Percentiles rank a stretch among this genome's conserved stretches.
Conservation (phyloP, 2,113 vertebrate species). For the Vulpes vulpes region DNA sequence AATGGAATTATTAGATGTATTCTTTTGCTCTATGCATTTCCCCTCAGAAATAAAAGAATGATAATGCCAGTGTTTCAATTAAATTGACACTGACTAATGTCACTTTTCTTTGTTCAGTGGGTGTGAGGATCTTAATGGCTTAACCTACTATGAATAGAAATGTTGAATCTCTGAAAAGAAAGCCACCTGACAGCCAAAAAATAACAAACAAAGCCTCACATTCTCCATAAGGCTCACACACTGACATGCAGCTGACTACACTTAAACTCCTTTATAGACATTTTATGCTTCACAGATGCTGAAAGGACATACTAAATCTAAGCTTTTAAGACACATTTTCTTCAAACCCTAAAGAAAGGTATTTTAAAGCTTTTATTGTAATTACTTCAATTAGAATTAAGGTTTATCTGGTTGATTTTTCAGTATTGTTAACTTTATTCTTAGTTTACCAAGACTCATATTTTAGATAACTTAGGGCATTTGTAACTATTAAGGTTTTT, state of each 20-base stretch:
- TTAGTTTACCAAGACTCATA: background rate
- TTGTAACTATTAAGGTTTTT: background rate
- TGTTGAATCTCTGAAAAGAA: conserved; percentile 18
- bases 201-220: background rate
- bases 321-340: conserved; percentile 34
- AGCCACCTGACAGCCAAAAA: background rate
- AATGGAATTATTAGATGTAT: background rate
- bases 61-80: background rate
- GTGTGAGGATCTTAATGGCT: background rate
- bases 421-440: conserved; percentile 13
- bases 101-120: conserved; percentile 13
- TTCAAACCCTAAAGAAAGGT: background rate
- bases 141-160: conserved; percentile 16
- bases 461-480: background rate
- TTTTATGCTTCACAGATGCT: conserved; percentile 32
- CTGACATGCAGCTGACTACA: background rate
- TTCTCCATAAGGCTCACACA: background rate
- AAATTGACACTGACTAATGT: background rate
- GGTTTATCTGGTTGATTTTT: background rate
- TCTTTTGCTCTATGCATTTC: background rate
- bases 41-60: conserved; percentile 19
- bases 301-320: background rate
- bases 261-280: background rate
- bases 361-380: background rate
- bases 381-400: conserved; percentile 48